A percentile compares a stretch with the other conserved stretches of the same genome.
Evolutionary conservation across 2,888 invertebrate genomes (phyloP).

Genomic region (Brachyptera putata): DNA sequence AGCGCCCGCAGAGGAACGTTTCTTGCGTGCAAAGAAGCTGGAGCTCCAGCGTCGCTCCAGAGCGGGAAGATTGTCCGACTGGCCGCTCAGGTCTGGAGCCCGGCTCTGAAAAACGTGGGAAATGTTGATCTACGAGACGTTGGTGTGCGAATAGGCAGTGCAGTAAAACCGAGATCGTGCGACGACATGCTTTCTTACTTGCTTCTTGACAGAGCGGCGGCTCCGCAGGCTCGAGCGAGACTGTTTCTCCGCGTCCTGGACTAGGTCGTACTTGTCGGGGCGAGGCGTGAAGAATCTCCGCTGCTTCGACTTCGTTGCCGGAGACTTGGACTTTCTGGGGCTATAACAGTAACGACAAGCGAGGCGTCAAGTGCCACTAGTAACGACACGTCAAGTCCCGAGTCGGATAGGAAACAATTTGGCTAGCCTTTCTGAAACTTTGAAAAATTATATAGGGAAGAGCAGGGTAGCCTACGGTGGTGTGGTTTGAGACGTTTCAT

Average conservation of each 20-base stretch:
- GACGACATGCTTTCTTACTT: slow-evolving; percentile 27
- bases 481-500: too few relatives aligned
- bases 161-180: slow-evolving; percentile 23
- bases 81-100: neutral
- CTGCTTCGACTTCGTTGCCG: slow-evolving; percentile 37
- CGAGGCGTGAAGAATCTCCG: slow-evolving; percentile 38
- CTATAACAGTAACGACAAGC: slow-evolving; percentile 13
- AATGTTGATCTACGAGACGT: slow-evolving; percentile 8
- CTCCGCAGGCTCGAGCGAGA: slow-evolving; percentile 42
- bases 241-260: slow-evolving; percentile 36
- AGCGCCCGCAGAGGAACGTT: neutral
- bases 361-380: too few relatives aligned
- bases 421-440: too few relatives aligned
- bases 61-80: neutral
- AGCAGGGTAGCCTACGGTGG: too few relatives aligned
- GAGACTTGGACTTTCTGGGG: slow-evolving; percentile 37
- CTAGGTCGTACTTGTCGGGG: slow-evolving; percentile 28
- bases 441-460: too few relatives aligned
- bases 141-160: neutral
- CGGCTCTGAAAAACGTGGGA: slow-evolving; percentile 20
- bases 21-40: slow-evolving; percentile 26
- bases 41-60: slow-evolving; percentile 20
- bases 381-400: too few relatives aligned
- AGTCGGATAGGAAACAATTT: too few relatives aligned
- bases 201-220: slow-evolving; percentile 40